These are phyloP conservation scores for Pampus argenteus DNA, from an alignment of 2,797 vertebrate species.

Conservation along the genomic window DNA sequence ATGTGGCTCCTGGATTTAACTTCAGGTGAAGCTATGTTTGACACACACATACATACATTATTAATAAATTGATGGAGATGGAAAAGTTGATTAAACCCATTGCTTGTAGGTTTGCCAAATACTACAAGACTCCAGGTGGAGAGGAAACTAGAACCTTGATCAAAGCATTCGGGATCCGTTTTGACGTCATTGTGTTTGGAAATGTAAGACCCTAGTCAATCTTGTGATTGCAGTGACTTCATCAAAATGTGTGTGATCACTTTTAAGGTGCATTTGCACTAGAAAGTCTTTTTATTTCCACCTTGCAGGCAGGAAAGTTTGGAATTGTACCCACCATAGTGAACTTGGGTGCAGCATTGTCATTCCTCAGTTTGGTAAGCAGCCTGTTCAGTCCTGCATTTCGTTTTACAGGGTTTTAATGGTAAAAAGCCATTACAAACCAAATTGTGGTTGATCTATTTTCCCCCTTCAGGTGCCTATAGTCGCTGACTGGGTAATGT, in stretches of 20 bases:
- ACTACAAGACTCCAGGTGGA: slow-evolving; percentile 80
- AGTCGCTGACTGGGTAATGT: slow-evolving; percentile 87
- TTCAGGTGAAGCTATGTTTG: slow-evolving; percentile 84
- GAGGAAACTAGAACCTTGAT: slow-evolving; percentile 85
- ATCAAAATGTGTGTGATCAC: neutral
- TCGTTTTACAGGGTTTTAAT: neutral
- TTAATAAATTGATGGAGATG: neutral
- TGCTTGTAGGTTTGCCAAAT: slow-evolving; percentile 89
- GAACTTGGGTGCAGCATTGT: slow-evolving; percentile 90
- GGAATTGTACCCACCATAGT: slow-evolving; percentile 93
- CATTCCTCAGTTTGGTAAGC: slow-evolving; percentile 91
- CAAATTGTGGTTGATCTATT: neutral
- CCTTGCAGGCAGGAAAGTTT: slow-evolving; percentile 90
- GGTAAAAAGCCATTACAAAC: fast-evolving
- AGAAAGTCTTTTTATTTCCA: neutral
- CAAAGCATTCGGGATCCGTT: slow-evolving; percentile 94
- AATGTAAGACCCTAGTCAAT: slow-evolving; percentile 81
- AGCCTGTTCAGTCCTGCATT: neutral
- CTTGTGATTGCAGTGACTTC: neutral
- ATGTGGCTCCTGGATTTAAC: slow-evolving; percentile 90
- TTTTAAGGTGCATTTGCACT: neutral
- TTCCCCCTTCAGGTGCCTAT: slow-evolving; percentile 80
- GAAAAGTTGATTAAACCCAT: neutral
- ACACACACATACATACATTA: fast-evolving
- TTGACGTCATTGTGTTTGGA: slow-evolving; percentile 92